Conservation (phyloP, 1,140 invertebrate species). For the Thrips palmi region DNA sequence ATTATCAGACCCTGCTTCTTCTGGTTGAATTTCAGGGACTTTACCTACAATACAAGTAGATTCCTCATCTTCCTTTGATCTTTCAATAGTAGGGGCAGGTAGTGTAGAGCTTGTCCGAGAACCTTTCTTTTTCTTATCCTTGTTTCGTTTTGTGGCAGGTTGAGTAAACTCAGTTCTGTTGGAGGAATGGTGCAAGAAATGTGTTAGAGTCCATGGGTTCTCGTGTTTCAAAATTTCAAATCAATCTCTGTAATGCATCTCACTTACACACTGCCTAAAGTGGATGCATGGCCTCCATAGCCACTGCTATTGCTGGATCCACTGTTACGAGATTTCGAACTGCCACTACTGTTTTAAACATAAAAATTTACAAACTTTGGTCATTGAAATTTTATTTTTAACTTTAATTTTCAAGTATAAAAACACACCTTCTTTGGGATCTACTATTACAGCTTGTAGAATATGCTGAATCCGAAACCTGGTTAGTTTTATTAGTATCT, state of each 20-base stretch:
- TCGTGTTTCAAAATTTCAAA: background rate
- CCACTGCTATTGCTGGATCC: constrained; percentile 60
- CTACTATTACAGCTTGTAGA: constrained; percentile 58
- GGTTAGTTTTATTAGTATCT: constrained; percentile 35
- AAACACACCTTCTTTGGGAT: constrained; percentile 44
- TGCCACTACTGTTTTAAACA: constrained; percentile 35
- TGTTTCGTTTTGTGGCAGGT: background rate
- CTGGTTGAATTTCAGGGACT: constrained; percentile 11
- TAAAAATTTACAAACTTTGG: constrained; percentile 5
- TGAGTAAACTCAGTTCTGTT: background rate
- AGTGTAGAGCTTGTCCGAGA: constrained; percentile 5
- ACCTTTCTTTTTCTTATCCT: background rate
- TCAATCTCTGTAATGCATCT: constrained; percentile 1
- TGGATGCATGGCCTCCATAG: constrained; percentile 41
- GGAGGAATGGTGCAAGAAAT: constrained; percentile 21
- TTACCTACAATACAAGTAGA: no score
- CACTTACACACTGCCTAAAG: constrained; percentile 31
- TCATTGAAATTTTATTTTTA: background rate
- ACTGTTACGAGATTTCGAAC: constrained; percentile 55
- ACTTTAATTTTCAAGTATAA: background rate
- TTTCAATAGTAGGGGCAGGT: constrained; percentile 10
- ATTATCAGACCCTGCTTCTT: constrained; percentile 8
- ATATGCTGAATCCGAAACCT: constrained; percentile 55
- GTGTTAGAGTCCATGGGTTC: background rate
- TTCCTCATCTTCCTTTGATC: no score